Base-by-base conservation (phyloP, 1,140 invertebrate genomes). In the Drosophila sp. region DNA sequence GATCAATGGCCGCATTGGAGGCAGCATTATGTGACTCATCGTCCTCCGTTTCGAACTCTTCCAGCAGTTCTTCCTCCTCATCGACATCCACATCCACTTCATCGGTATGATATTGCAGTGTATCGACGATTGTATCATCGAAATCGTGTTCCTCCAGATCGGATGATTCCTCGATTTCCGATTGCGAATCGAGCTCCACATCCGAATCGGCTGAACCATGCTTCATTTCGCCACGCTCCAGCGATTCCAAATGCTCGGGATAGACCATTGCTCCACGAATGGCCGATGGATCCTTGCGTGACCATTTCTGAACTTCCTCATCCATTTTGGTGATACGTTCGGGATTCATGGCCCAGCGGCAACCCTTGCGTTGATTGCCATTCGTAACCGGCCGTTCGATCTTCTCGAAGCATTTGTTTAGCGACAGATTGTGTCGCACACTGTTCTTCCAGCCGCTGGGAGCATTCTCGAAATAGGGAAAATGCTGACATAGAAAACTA, bases 361-460 rank as follows among this genome's bases (percentile, higher is more conserved):
- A 99, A 3, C 98, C 96, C 92, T 97, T 97, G 64, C 96, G 93
- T 91, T 96, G 96, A 79, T 95, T 95, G 1, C 96, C 95, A 87
- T 96, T 96, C 30, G 95, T 94, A 0, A 95, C 95, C 0, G 97
- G 96, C 83, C 98, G 98, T 87, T 99, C 98, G 65, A 99, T 98
- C 92, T 99, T 99, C 91, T 98, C 98, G 93, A 99, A 99, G 93
- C 98, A 99, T 93, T 99, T 99, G 93, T 99, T 99, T 67, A 99
- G 92, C 71, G 97, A 98, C 56, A 99, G 93, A 93, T 99, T 99
- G 92, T 99, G 98, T 72, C 98, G 94, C 1, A 99, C 98, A 1
- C 98, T 98, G 92, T 99, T 99, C 93, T 99, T 99, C 98, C 98
- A 99, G 17, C 98, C 98, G 91, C 97, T 98, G 44, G 98, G 98